Conservation (phyloP, 2,888 invertebrate genomes). For the Globia sparganii region DNA sequence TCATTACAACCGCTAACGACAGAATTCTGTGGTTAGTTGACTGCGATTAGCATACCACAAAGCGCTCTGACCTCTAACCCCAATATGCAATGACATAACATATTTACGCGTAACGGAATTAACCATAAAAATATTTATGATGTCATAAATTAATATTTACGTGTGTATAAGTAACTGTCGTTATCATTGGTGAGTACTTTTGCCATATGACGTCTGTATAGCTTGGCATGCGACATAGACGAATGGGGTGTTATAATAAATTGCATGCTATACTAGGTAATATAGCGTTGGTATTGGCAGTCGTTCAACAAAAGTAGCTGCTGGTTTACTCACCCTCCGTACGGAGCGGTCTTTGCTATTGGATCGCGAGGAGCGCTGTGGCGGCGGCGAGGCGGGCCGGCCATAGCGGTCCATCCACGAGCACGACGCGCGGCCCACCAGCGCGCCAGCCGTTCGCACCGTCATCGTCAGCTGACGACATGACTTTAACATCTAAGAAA, state of each 20-base stretch:
- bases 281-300: constrained; percentile 20
- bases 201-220: neutral
- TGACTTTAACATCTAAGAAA: constrained; percentile 95
- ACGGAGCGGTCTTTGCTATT: constrained; percentile 92
- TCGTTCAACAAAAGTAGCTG: constrained; percentile 28
- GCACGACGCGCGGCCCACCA: constrained; percentile 95
- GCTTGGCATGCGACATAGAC: neutral
- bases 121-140: constrained; percentile 74
- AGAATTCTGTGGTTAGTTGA: constrained; percentile 74
- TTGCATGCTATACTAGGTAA: neutral
- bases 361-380: constrained; percentile 83
- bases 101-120: constrained; percentile 76
- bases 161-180: constrained; percentile 49
- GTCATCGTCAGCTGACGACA: constrained; percentile 97
- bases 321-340: constrained; percentile 89
- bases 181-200: constrained; percentile 27
- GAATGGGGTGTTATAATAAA: constrained; percentile 1
- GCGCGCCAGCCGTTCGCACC: constrained; percentile 94
- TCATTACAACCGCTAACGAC: constrained; percentile 80
- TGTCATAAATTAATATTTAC: constrained; percentile 73
- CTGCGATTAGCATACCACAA: constrained; percentile 80
- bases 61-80: constrained; percentile 57
- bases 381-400: constrained; percentile 95
- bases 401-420: constrained; percentile 98
- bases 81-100: constrained; percentile 65